Evolutionary conservation across 2,888 invertebrate genomes (phyloP).

Genomic region (Chydorus sphaericus): DNA sequence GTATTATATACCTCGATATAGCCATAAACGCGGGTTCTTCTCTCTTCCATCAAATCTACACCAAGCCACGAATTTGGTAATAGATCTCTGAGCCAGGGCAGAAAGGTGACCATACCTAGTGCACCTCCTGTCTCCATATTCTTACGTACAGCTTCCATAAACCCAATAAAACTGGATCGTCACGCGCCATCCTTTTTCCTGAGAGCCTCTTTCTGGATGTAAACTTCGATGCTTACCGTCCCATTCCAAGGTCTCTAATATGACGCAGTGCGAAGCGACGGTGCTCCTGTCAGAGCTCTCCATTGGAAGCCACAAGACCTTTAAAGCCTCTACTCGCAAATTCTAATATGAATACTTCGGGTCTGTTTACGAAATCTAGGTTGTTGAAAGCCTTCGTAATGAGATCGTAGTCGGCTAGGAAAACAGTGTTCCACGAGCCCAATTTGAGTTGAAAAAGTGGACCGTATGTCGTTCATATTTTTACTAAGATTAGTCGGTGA

Average conservation of each 20-base stretch:
- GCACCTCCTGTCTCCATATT: not conserved
- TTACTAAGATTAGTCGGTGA: not conserved
- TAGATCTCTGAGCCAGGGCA: not conserved
- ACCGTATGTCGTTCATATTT: not conserved
- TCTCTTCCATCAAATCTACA: not conserved
- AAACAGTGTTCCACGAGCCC: not conserved
- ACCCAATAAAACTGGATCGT: not conserved
- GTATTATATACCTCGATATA: not conserved
- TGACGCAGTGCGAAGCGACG: not conserved
- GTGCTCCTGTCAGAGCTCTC: not conserved
- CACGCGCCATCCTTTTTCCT: not conserved
- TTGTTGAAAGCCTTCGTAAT: not conserved
- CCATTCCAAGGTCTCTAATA: no score
- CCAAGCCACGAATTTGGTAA: not conserved
- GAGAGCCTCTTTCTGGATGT: no score
- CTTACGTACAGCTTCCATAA: not conserved
- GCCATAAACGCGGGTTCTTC: not conserved
- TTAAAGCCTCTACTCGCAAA: not conserved
- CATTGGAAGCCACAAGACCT: not conserved
- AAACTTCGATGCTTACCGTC: no score
- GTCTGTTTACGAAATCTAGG: not conserved
- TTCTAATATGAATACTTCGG: not conserved
- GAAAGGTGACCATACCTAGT: not conserved
- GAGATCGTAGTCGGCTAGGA: not conserved
- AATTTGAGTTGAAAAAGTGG: not conserved